phyloP scores from a whole-genome alignment of 2,797 vertebrate species.

The Anomalospiza imberbis region DNA sequence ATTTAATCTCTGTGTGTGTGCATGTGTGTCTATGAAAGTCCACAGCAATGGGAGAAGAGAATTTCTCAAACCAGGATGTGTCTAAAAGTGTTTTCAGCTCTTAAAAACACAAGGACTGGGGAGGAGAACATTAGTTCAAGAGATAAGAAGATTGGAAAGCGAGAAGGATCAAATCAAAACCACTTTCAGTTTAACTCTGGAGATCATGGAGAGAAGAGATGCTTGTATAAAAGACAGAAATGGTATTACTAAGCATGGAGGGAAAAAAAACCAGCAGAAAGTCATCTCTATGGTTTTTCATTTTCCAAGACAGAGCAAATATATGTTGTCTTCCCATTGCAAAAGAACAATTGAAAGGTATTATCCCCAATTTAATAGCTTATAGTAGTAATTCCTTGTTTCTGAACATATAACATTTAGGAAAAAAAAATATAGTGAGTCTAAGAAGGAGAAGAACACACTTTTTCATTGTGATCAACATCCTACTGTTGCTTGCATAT shows the following conservation, averaged over 20 bases:
- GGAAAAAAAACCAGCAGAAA: neutral
- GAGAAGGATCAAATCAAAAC: neutral
- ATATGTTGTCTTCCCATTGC: neutral
- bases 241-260: neutral
- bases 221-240: neutral
- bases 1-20: neutral
- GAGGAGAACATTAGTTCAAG: neutral
- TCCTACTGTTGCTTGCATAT: slow-evolving; percentile 16
- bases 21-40: neutral
- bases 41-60: neutral
- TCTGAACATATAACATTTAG: neutral
- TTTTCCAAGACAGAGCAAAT: neutral
- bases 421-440: neutral
- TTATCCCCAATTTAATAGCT: neutral
- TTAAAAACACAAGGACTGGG: neutral
- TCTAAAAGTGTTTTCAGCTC: neutral
- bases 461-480: neutral
- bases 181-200: neutral
- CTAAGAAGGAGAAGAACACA: neutral
- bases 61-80: neutral
- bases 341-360: neutral
- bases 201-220: neutral
- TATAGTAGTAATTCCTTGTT: neutral
- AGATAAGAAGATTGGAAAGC: neutral
- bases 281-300: neutral